A percentile compares a stretch with the other conserved stretches of the same genome.
These are phyloP conservation scores for Zaprionus ornatus DNA, from an alignment of 1,140 invertebrate genomes.

Conservation along the genomic window DNA sequence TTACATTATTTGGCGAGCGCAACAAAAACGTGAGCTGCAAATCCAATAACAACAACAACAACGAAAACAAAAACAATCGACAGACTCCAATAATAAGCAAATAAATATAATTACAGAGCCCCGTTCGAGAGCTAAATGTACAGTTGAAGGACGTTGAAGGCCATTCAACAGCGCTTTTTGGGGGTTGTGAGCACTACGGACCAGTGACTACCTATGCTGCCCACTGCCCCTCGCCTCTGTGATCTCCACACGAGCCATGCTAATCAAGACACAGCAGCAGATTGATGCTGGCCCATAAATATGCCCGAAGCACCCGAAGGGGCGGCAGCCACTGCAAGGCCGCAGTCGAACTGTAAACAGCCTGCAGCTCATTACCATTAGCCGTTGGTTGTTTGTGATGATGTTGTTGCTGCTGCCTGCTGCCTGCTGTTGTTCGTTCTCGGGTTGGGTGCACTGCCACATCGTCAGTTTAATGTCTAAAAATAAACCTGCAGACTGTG, in stretches of 20 bases:
- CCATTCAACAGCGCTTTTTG: slow-evolving; percentile 78
- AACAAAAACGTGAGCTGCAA: slow-evolving; percentile 34
- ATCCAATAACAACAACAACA: slow-evolving; percentile 31
- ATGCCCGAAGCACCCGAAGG: slow-evolving; percentile 31
- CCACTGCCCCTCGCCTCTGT: slow-evolving; percentile 13
- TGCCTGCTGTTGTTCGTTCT: slow-evolving; percentile 5
- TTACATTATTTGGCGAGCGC: slow-evolving; percentile 77
- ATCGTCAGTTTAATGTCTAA: slow-evolving; percentile 76
- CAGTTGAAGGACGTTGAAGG: slow-evolving; percentile 81
- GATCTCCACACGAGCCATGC: slow-evolving; percentile 26
- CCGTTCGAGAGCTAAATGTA: slow-evolving; percentile 59
- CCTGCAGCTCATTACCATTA: slow-evolving; percentile 79
- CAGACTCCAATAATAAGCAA: slow-evolving; percentile 69
- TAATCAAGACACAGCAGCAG: slow-evolving; percentile 62
- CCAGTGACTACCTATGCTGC: background rate
- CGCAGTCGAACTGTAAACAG: slow-evolving; percentile 72
- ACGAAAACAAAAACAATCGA: slow-evolving; percentile 36
- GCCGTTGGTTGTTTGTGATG: slow-evolving; percentile 30
- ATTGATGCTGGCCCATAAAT: slow-evolving; percentile 76
- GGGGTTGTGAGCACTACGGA: slow-evolving; percentile 50
- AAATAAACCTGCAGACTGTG: slow-evolving; percentile 60
- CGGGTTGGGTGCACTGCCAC: slow-evolving; percentile 31
- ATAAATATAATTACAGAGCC: slow-evolving; percentile 77
- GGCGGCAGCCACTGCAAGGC: slow-evolving; percentile 59
- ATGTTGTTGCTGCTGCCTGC: slow-evolving; percentile 17